Base-by-base conservation (phyloP, 2,888 invertebrate species). In the Mechanitis messenoides region DNA sequence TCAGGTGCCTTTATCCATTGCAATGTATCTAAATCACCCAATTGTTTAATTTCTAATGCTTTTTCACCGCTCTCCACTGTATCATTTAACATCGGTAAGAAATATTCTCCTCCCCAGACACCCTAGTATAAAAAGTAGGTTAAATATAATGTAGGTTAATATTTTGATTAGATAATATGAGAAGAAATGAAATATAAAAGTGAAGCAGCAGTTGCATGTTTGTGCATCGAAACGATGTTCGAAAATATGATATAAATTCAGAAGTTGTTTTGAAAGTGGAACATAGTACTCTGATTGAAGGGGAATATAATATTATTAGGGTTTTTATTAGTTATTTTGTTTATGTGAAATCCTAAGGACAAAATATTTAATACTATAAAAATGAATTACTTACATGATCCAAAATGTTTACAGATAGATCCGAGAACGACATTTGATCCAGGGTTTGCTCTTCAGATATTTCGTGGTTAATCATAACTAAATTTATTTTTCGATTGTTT, bases 11-110 rank as follows among this genome's bases (percentile, higher is more conserved):
- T 76, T 5, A 76, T 67, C 84, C 84, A 84, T 2, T 73, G 65
- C 20, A 84, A 61, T 1, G 83, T 75, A 1, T 77, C 68, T 0
- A 83, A 50, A 38, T 80, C 70, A 11, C 82, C 81, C 57, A 68
- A 64, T 12, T 53, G 68, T n/a, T 58, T 61, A 59, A 62, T 75
- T 55, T 72, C 68, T 3, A 81, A 67, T 3, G 68, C 60, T 5
- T 74, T 62, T 7, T 60, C 50, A 57, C 46, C 35, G 9, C 56
- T 50, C 63, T 50, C n/a, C 47, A 55, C 55, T n/a, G 60, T 56
- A 6, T 55, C 64, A 38, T 71, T 70, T 38, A 69, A 45, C 6
- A 69, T 53, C 0, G 76, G 73, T n/a, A 74, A 59, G 54, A 69
- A 73, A 59, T 74, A 79, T 60, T 77, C 75, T 38, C 75, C 75